Evolutionary conservation across 2,888 invertebrate species (phyloP), one percentile per base, ranked within the genome.

Genomic region (Nezara viridula): DNA sequence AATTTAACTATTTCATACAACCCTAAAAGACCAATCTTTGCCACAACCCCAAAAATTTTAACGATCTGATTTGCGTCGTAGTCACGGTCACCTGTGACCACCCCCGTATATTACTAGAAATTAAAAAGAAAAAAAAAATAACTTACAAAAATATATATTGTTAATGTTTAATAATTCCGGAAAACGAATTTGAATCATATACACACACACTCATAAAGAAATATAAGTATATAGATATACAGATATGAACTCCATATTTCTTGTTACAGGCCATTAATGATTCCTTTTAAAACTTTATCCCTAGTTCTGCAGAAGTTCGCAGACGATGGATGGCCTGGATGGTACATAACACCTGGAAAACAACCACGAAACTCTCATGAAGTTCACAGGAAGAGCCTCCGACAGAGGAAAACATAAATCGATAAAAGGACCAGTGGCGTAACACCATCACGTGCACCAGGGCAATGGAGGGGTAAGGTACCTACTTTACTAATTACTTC

Each of bases 241-340:
- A 27, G 14, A 27, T 60, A 60, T 27, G 12, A 60, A 7, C 55
- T 27, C 27, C 32, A 32, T 32, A 37, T 21, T 52, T 7, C 0
- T 19, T 2, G 6, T 32, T 6, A 7, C 16, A 1, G 0, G 19
- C 66, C 5, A 66, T 32, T 66, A 66, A 66, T 66, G 32, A 24
- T 32, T 32, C 66, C 66, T 66, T 66, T 66, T 66, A 66, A 66
- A 66, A 66, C 66, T 66, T 66, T 66, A 66, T 19, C 32, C 16
- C 66, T 0, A 32, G 66, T 66, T 66, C 12, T 1, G 16, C 12
- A 66, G 32, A 37, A 66, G 66, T 66, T 66, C 0, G 32, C 21
- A 66, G 32, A 19, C 27, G 66, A 66, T 32, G 16, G 32, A 32
- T 66, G 32, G 14, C 32, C 55, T n/a, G 5, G 24, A 55, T 24